phyloP scores from a whole-genome alignment of 2,113 vertebrate species.

The Engraulis encrasicolus region DNA sequence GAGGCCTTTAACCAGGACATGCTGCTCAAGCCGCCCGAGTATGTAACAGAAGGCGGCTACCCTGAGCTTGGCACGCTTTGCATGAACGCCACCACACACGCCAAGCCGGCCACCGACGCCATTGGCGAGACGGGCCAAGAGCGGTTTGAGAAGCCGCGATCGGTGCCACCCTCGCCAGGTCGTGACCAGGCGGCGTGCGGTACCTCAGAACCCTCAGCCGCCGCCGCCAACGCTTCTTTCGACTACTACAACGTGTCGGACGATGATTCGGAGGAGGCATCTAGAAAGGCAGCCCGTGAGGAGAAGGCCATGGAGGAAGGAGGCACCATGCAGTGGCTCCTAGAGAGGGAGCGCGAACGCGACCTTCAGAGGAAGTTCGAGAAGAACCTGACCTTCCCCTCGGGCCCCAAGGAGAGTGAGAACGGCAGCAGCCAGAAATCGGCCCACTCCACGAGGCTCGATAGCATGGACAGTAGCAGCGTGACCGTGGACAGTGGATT shows the following conservation, averaged over 20 bases:
- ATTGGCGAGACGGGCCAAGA: conserved; percentile 83
- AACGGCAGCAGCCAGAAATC: conserved; percentile 87
- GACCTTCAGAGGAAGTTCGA: conserved; percentile 97
- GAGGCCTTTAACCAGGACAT: conserved; percentile 97
- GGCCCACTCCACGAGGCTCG: conserved; percentile 92
- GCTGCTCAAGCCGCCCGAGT: conserved; percentile 90
- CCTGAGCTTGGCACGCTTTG: conserved; percentile 85
- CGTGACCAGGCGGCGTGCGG: conserved; percentile 71
- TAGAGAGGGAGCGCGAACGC: conserved; percentile 93
- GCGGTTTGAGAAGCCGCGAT: conserved; percentile 83
- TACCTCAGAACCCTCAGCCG: conserved; percentile 64
- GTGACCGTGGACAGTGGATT: conserved; percentile 99
- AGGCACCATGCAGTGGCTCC: conserved; percentile 96
- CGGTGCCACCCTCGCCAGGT: conserved; percentile 69
- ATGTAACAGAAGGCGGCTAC: conserved; percentile 69
- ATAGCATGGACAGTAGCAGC: conserved; percentile 99
- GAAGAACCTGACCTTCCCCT: conserved; percentile 90
- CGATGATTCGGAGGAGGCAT: conserved; percentile 89
- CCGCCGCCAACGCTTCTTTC: conserved; percentile 83
- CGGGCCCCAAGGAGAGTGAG: conserved; percentile 86
- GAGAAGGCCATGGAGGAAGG: conserved; percentile 84
- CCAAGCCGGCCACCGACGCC: conserved; percentile 81
- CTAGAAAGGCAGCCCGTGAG: conserved; percentile 76
- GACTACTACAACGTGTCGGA: conserved; percentile 98
- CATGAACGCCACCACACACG: conserved; percentile 76